These are phyloP conservation scores for Calephelis virginiensis DNA, from an alignment of 1,140 invertebrate species.

Conservation along the genomic window DNA sequence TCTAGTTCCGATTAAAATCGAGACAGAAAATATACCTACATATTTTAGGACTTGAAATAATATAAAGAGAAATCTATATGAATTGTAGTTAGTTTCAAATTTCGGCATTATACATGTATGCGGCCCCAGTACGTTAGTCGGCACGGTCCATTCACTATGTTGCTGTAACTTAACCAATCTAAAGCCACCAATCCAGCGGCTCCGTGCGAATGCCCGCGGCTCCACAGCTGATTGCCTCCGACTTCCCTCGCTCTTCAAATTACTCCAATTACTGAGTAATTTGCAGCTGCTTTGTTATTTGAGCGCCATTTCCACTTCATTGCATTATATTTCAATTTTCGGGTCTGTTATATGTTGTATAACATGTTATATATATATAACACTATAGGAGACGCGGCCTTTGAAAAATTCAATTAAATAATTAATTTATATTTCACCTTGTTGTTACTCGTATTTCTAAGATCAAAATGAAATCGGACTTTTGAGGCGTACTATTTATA, in stretches of 20 bases:
- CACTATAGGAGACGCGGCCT: not conserved
- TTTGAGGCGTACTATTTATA: not conserved
- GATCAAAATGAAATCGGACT: not conserved
- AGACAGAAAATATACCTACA: too few species aligned
- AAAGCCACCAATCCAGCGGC: not conserved
- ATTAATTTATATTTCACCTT: not conserved
- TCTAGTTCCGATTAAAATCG: too few species aligned
- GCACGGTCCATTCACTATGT: too few species aligned
- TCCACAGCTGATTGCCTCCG: not conserved
- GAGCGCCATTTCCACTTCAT: too few species aligned
- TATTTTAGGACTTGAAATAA: too few species aligned
- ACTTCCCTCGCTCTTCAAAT: conserved; percentile 5
- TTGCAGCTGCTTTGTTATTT: conserved; percentile 2
- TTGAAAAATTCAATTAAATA: conserved; percentile 11
- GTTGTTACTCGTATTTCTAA: not conserved
- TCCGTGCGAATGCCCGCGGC: not conserved
- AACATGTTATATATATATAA: too few species aligned
- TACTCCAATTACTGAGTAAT: conserved; percentile 3
- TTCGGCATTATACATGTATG: too few species aligned
- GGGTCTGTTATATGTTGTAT: conserved; percentile 10
- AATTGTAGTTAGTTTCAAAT: too few species aligned
- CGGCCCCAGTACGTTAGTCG: too few species aligned
- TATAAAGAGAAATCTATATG: too few species aligned
- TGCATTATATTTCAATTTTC: conserved; percentile 9
- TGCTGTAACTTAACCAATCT: not conserved